phyloP scores from a whole-genome alignment of 37 sponge, comb jelly and placozoan species.

The Theonella swinhoei region DNA sequence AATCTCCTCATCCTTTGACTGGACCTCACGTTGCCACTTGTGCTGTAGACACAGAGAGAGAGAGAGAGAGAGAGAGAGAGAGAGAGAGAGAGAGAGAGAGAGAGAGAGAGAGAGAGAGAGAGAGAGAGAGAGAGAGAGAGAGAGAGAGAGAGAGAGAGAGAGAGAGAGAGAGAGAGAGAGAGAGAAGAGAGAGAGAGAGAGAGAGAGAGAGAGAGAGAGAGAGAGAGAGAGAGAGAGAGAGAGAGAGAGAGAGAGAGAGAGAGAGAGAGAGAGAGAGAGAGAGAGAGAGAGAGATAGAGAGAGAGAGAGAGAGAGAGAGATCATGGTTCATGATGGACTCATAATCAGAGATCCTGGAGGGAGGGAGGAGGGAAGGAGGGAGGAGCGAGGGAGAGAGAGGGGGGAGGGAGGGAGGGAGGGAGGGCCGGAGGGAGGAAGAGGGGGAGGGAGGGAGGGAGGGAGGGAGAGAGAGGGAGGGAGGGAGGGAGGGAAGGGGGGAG shows the following conservation, averaged over 20 bases:
- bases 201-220: constrained; percentile 6
- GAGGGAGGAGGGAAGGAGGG: background rate
- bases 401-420: too few relatives aligned
- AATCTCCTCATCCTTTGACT: constrained; percentile 64
- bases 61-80: background rate
- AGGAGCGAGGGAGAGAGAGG: too few relatives aligned
- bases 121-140: background rate
- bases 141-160: background rate
- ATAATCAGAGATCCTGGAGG: background rate
- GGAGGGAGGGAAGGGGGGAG: too few relatives aligned
- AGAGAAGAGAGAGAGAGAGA: background rate
- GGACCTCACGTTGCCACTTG: constrained; percentile 43
- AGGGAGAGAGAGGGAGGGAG: too few relatives aligned
- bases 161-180: too few relatives aligned
- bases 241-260: too few relatives aligned
- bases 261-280: too few relatives aligned
- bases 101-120: background rate
- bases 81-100: constrained; percentile 13
- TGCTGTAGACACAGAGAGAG: constrained; percentile 32
- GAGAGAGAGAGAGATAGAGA: too few relatives aligned
- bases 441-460: too few relatives aligned
- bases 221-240: constrained; percentile 4
- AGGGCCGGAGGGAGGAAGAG: too few relatives aligned
- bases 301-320: too few relatives aligned
- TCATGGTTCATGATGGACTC: background rate